Base-by-base conservation (phyloP, 2,888 invertebrate species). In the Spisula subtruncata region DNA sequence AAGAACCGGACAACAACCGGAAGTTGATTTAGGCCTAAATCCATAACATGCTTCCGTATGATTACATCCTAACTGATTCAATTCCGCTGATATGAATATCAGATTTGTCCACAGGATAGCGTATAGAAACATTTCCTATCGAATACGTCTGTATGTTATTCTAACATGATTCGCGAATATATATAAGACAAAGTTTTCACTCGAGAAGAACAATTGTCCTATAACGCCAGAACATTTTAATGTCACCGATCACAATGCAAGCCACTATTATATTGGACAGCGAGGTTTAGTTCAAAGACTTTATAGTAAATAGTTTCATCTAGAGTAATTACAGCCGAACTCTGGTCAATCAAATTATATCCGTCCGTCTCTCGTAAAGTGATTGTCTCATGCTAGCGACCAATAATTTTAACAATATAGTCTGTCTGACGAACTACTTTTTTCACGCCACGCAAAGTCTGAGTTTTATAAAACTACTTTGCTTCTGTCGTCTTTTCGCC, bases 1-100 rank as follows among this genome's bases (percentile, higher is more conserved):
- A 29, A 14, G 75, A 35, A 35, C 75, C 29, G 75, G 75, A 75
- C 75, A 75, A 75, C 75, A 75, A 35, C 75, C 75, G 75, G 32
- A 32, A 14, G 16, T 35, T 5, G 35, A 35, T 75, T 35, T 75
- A 18, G 75, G 35, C 32, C 75, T 75, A 6, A 32, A 32, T 8
- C 75, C 75, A 18, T 75, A 75, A 75, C 75, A 75, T 18, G 32
- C 29, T 35, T 75, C 75, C 75, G 75, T 75, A 75, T 35, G 32
- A 32, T 75, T 75, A 75, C 75, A 75, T 35, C 35, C 35, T 18
- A 32, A 4, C 75, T 32, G 32, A 18, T 16, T 32, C 32, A 75
- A 75, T 75, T 75, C 75, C 1, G 75, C 75, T 75, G 75, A 75
- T 75, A 75, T 75, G 5, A 75, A 75, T 35, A 75, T 6, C 35